A percentile compares a stretch with the other conserved stretches of the same genome.
Conservation (phyloP, 2,888 invertebrate species). For the Caenorhabditis zanzibari region DNA sequence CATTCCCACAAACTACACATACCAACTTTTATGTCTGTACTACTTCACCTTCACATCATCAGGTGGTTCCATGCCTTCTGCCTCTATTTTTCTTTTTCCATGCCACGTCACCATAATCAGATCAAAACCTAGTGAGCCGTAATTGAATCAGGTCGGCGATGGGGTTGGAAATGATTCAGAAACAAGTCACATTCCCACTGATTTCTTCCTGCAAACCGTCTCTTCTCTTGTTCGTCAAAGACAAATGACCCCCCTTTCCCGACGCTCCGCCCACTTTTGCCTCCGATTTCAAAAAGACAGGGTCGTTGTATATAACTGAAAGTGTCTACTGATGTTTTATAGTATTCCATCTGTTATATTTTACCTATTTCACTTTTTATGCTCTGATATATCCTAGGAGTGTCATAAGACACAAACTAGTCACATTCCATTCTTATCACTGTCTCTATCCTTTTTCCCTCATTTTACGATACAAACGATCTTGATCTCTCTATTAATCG, state of each 20-base stretch:
- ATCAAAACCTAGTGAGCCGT: conserved; percentile 46
- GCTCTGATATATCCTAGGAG: conserved; percentile 19
- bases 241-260: conserved; percentile 44
- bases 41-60: neutral
- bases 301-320: conserved; percentile 20
- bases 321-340: conserved; percentile 3
- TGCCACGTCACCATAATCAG: conserved; percentile 36
- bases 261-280: conserved; percentile 44
- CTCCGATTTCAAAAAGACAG: conserved; percentile 24
- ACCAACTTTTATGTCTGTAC: conserved; percentile 2
- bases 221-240: conserved; percentile 51
- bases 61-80: conserved; percentile 30
- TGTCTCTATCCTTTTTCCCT: conserved; percentile 17
- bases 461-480: conserved; percentile 28
- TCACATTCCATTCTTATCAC: conserved; percentile 57
- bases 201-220: conserved; percentile 54
- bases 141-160: conserved; percentile 41
- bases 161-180: conserved; percentile 46
- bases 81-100: neutral
- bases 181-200: conserved; percentile 44
- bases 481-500: conserved; percentile 21
- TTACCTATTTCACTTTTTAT: neutral
- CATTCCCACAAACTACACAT: conserved; percentile 28
- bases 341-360: conserved; percentile 15
- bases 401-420: conserved; percentile 46